These are phyloP conservation scores for Rhinolophus ferrumequinum DNA, from an alignment of 2,113 vertebrate genomes.

Conservation along the genomic window DNA sequence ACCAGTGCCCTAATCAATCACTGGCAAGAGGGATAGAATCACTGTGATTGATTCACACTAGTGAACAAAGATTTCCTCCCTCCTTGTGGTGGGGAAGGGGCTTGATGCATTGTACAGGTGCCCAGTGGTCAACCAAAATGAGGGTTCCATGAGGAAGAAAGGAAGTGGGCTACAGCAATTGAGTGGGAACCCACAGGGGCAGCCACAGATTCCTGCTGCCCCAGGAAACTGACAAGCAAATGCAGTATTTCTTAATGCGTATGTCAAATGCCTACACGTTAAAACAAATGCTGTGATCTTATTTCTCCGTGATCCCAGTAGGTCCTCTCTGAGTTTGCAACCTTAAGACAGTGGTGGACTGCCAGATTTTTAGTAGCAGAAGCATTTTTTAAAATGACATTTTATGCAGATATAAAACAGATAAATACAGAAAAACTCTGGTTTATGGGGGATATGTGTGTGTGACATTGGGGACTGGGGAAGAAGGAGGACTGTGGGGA, in stretches of 20 bases:
- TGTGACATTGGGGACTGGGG: no score
- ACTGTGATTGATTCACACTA: rapidly evolving
- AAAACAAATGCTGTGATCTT: neutral
- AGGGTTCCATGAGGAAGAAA: neutral
- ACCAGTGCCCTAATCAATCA: neutral
- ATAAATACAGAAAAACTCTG: neutral
- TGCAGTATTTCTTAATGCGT: no score
- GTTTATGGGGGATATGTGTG: rapidly evolving
- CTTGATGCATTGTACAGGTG: neutral
- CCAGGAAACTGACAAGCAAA: neutral
- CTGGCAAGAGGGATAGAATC: neutral
- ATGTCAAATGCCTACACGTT: neutral
- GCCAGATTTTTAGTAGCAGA: neutral
- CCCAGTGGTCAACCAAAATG: neutral
- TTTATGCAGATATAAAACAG: neutral
- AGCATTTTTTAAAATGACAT: neutral
- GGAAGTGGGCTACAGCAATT: neutral
- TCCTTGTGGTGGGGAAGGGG: neutral
- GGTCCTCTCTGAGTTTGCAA: neutral
- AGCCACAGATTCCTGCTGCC: neutral
- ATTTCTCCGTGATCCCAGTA: neutral
- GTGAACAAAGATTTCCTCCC: neutral
- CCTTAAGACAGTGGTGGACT: neutral
- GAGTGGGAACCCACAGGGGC: neutral
- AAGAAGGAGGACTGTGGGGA: neutral